phyloP scores from a whole-genome alignment of 23 tunicate genomes.

The Oikopleura vanhoeffeni region DNA sequence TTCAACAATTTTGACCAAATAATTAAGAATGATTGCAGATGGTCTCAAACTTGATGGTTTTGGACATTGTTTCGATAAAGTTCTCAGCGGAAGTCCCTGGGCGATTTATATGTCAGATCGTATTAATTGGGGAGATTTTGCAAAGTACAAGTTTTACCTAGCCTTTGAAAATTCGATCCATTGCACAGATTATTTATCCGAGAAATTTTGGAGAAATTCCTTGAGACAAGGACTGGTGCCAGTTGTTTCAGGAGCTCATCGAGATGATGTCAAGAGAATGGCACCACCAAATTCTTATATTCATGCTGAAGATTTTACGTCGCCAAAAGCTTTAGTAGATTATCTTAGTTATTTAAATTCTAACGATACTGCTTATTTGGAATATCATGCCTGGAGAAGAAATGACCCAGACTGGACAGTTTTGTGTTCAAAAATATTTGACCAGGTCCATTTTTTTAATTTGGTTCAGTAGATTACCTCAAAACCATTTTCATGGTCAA shows the following conservation, averaged over 20 bases:
- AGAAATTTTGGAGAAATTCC: slow-evolving; percentile 13
- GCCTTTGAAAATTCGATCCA: neutral
- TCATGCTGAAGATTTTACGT: slow-evolving; percentile 31
- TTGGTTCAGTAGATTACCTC: no score
- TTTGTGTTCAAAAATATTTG: no score
- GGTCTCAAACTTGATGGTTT: neutral
- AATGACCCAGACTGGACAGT: neutral
- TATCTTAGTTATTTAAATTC: slow-evolving; percentile 22
- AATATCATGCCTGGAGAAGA: slow-evolving; percentile 25
- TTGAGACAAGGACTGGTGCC: neutral
- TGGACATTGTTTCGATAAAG: slow-evolving; percentile 5
- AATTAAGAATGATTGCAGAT: neutral
- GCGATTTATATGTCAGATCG: neutral
- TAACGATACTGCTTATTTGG: slow-evolving; percentile 32
- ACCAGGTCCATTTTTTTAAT: no score
- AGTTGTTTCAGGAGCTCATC: neutral
- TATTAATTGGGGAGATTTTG: neutral
- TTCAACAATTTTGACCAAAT: slow-evolving; percentile 15
- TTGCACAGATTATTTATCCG: slow-evolving; percentile 11
- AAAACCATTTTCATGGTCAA: no score
- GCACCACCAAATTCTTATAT: slow-evolving; percentile 31
- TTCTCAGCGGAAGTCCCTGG: neutral
- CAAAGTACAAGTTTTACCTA: neutral
- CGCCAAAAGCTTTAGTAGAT: slow-evolving; percentile 16
- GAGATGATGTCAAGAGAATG: slow-evolving; percentile 15